phyloP scores from a whole-genome alignment of 2,888 invertebrate genomes.

The Drosophila kanekoi region DNA sequence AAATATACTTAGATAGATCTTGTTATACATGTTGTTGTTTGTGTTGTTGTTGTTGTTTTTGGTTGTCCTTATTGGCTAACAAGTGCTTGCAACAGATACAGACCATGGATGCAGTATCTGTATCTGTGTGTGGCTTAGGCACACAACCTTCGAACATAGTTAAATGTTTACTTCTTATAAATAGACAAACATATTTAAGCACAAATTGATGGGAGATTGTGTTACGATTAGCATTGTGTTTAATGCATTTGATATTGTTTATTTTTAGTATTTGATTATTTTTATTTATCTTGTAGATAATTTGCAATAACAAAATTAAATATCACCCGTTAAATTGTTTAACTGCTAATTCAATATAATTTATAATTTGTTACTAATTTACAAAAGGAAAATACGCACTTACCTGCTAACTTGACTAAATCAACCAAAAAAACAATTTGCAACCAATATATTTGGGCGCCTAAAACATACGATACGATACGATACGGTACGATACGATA shows the following conservation, averaged over 20 bases:
- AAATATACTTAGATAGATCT: slow-evolving; percentile 29
- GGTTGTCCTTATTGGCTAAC: slow-evolving; percentile 27
- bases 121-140: slow-evolving; percentile 18
- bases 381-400: slow-evolving; percentile 52
- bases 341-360: slow-evolving; percentile 62
- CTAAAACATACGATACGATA: slow-evolving; percentile 12
- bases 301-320: slow-evolving; percentile 65
- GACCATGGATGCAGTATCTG: slow-evolving; percentile 13
- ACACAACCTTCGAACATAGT: slow-evolving; percentile 13
- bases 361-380: slow-evolving; percentile 39
- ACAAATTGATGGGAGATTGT: slow-evolving; percentile 24
- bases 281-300: slow-evolving; percentile 53
- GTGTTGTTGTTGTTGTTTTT: not conserved
- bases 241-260: slow-evolving; percentile 2
- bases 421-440: slow-evolving; percentile 32
- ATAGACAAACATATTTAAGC: slow-evolving; percentile 13
- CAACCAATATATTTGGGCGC: slow-evolving; percentile 13
- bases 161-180: slow-evolving; percentile 5
- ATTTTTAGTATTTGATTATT: slow-evolving; percentile 1
- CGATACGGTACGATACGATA: not conserved
- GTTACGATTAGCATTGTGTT: slow-evolving; percentile 15
- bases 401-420: slow-evolving; percentile 63
- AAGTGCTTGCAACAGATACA: slow-evolving; percentile 51
- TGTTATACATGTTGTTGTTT: slow-evolving; percentile 38
- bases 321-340: slow-evolving; percentile 72